Base-by-base conservation (phyloP, 2,113 vertebrate species). In the Odocoileus hemionus region DNA sequence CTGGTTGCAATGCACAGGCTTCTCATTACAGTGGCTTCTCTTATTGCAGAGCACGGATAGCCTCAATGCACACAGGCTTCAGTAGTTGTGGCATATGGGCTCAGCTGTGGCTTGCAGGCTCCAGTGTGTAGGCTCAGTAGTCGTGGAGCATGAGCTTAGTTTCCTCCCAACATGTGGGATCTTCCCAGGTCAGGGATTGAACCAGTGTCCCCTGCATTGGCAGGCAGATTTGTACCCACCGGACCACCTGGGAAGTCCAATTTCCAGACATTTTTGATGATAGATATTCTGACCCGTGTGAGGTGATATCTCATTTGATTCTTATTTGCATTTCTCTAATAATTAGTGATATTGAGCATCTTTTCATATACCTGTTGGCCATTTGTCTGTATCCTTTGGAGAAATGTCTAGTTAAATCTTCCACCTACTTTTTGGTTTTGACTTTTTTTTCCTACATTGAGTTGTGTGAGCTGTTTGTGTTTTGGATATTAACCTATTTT, bases 11-110 rank as follows among this genome's bases (percentile, higher is more conserved):
- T 10, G 33, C 16, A 19, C 64, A 36, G 7, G 64, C 64, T 67
- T 36, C 33, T 36, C 64, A 5, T 36, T n/a, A 19, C 33, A 36
- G 33, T 36, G 64, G 17, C 33, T 21, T 19, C 64, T 36, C 16
- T n/a, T 19, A 17, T 36, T 67, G 33, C 16, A 36, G 64, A 67
- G 64, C 17, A 36, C 0, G 7, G 64, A 67, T 67, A 33, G 8
- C 64, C n/a, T 36, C 64, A 10, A 0, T 5, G 8, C 64, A 11
- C 64, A 36, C 64, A 5, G 64, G 17, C 64, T 67, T 67, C 33
- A 2, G 1, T 21, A n/a, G 17, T 19, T 5, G 17, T 21, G 33
- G 8, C 1, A 2, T 11, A 5, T 36, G 64, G 64, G 17, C 33
- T 67, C 64, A 67, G 33, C 0, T 67, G 33, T 9, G 2, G 64